phyloP scores from a whole-genome alignment of 2,888 invertebrate genomes.

The Euphydryas editha region DNA sequence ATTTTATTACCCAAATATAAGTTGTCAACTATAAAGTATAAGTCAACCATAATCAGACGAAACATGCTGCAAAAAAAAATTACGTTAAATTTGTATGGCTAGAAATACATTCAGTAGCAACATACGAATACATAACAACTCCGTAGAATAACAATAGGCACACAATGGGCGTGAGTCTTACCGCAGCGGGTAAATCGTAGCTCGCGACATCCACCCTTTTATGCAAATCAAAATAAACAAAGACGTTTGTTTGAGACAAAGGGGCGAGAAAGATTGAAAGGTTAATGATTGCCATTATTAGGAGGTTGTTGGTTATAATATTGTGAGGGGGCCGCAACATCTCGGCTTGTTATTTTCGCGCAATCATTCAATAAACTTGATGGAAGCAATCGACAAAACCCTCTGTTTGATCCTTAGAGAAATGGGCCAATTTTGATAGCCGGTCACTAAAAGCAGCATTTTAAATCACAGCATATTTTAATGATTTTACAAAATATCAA shows the following conservation, averaged over 20 bases:
- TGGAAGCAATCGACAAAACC: slow-evolving; percentile 79
- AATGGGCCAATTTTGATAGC: slow-evolving; percentile 65
- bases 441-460: slow-evolving; percentile 27
- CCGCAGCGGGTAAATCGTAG: slow-evolving; percentile 18
- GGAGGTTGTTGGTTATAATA: slow-evolving; percentile 61
- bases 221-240: slow-evolving; percentile 38
- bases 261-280: slow-evolving; percentile 57
- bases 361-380: slow-evolving; percentile 83
- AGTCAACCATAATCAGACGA: background rate
- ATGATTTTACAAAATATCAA: background rate
- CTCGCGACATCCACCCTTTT: slow-evolving; percentile 39
- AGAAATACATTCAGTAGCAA: slow-evolving; percentile 8
- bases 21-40: background rate
- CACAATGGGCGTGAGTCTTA: slow-evolving; percentile 34
- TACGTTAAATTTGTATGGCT: background rate
- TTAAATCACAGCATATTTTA: slow-evolving; percentile 5
- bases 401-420: slow-evolving; percentile 73
- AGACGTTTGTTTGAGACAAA: slow-evolving; percentile 39
- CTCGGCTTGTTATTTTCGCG: slow-evolving; percentile 75
- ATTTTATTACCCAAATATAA: no score
- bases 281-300: slow-evolving; percentile 68
- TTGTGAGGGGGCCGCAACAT: slow-evolving; percentile 68
- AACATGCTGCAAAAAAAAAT: background rate
- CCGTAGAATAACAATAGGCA: slow-evolving; percentile 32
- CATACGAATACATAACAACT: slow-evolving; percentile 2